Conservation (phyloP, 2,113 vertebrate species). For the Neotoma lepida region DNA sequence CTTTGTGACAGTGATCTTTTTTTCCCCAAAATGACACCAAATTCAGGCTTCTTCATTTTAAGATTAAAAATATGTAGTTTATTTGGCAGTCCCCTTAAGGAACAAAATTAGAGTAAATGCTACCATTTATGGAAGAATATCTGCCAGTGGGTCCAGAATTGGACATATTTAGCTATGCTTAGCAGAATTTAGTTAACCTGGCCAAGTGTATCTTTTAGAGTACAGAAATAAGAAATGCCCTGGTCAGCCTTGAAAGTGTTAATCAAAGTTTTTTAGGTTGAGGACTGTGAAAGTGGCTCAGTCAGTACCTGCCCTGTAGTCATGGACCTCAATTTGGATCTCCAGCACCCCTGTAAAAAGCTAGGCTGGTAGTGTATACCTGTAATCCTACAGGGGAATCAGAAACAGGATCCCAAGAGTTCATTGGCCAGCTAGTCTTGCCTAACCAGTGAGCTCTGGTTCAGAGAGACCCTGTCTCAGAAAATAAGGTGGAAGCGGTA, state of each 20-base stretch:
- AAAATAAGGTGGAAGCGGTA: not conserved
- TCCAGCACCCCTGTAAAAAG: not conserved
- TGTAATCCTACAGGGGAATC: not conserved
- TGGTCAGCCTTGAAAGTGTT: not conserved
- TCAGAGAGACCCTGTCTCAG: not conserved
- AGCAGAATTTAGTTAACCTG: slow-evolving; percentile 49
- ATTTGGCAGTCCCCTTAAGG: not conserved
- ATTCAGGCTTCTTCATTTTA: slow-evolving; percentile 31
- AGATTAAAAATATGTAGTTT: slow-evolving; percentile 44
- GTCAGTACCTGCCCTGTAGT: not conserved
- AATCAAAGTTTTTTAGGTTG: not conserved
- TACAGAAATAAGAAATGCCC: not conserved
- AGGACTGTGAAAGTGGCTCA: not conserved
- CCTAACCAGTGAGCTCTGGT: not conserved
- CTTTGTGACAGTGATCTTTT: not conserved
- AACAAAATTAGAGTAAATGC: slow-evolving; percentile 49
- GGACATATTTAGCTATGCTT: slow-evolving; percentile 36
- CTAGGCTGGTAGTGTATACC: not conserved
- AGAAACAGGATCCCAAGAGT: not conserved
- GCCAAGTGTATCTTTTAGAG: not conserved
- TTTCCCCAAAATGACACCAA: slow-evolving; percentile 41
- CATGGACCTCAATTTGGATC: not conserved
- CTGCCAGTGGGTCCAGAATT: slow-evolving; percentile 11
- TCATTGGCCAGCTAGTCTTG: not conserved
- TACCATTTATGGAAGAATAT: slow-evolving; percentile 38